Conservation (phyloP, 2,113 vertebrate species). For the Phocoena phocoena region DNA sequence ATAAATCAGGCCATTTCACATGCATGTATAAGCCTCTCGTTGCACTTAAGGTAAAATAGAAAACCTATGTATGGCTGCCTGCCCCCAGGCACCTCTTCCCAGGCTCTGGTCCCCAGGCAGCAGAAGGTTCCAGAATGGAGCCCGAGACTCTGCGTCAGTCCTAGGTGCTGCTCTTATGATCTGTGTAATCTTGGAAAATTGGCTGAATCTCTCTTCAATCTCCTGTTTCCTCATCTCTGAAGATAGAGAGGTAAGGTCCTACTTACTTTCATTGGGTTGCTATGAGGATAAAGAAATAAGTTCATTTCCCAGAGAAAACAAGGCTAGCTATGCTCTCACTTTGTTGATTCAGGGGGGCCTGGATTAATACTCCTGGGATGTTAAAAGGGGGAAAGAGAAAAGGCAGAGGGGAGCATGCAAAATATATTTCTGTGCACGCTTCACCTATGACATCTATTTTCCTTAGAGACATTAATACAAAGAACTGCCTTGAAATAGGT, state of each 20-base stretch:
- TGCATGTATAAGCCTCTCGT: neutral
- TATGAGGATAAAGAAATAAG: neutral
- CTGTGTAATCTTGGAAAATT: conserved; percentile 16
- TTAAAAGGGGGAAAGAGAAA: neutral
- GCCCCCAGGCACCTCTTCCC: neutral
- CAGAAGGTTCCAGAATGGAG: conserved; percentile 29
- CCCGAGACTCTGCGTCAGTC: neutral
- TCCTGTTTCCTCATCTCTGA: conserved; percentile 38
- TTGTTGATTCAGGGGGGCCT: neutral
- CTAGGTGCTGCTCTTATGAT: neutral
- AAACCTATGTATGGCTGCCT: neutral
- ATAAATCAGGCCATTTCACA: neutral
- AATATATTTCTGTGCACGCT: neutral
- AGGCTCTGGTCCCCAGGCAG: neutral
- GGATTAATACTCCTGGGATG: neutral
- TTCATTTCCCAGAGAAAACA: neutral
- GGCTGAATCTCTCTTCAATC: conserved; percentile 31
- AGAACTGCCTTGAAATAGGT: conserved; percentile 9
- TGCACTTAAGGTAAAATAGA: neutral
- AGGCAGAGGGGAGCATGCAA: neutral
- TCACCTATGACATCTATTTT: neutral
- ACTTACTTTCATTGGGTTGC: neutral
- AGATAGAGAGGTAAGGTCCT: neutral
- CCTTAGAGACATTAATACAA: neutral
- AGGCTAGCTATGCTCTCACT: neutral